Evolutionary conservation across 2,888 invertebrate species (phyloP), one percentile per base, ranked within the genome.

Genomic region (Tridacna crocea): DNA sequence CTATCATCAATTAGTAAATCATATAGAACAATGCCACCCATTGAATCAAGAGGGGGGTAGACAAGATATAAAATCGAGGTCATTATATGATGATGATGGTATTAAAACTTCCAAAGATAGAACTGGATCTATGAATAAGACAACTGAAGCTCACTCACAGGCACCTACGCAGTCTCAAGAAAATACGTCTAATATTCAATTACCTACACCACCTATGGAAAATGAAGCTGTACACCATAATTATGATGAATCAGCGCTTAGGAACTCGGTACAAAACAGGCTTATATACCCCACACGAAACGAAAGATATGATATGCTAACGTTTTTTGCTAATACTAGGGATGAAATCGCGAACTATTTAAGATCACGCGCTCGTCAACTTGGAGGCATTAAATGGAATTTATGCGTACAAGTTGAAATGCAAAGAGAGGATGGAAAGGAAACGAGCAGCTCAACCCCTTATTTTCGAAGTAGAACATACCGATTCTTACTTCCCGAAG

Each of bases 381-480:
- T 66, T 26, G 63, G 73, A n/a, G 77, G 79, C 13, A 82, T 87
- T 48, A 84, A 82, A 74, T 84, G 79, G 81, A 78, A 84, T 68
- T 36, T 84, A 61, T 77, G 75, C 46, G 77, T 77, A 15, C 82
- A 83, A 72, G 76, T 86, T 70, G 80, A 84, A 72, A 77, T 86
- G 80, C 63, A 74, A n/a, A 26, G 82, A 70, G 79, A 87, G 51
- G 73, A 76, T 24, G 72, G 73, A 17, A 48, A 75, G 60, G 87
- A 79, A 36, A 61, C n/a, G 22, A 51, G 19, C 15, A 55, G 61
- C 1, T 19, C 81, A 51, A 51, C 48, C 4, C 81, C 77, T 17
- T 77, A 70, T 70, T 81, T 77, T 63, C 24, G 81, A 61, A 81
- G 77, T 63, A 51, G 26, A 0, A 77, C 77, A 24, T 81, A 77